Evolutionary conservation across 2,797 vertebrate species (phyloP).

Genomic region (Avahi laniger): DNA sequence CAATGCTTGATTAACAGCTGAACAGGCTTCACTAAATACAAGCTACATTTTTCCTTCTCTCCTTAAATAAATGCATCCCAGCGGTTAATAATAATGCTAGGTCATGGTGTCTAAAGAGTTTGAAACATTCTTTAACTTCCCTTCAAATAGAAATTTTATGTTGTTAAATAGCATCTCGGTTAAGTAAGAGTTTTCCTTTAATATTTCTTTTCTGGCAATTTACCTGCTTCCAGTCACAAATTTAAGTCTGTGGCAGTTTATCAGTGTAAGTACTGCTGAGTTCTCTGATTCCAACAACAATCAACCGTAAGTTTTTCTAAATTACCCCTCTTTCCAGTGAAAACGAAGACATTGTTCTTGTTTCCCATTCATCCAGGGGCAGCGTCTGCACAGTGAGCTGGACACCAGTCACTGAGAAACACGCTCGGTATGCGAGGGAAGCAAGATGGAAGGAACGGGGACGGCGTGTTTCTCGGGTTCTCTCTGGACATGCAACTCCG

Average conservation of each 20-base stretch:
- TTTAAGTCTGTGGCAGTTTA: neutral
- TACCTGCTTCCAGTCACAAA: neutral
- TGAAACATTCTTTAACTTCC: conserved; percentile 46
- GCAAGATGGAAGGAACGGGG: neutral
- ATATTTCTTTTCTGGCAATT: conserved; percentile 46
- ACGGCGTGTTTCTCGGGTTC: neutral
- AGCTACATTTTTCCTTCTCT: conserved; percentile 37
- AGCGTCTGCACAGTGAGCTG: neutral
- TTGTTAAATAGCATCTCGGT: conserved; percentile 62
- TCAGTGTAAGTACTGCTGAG: neutral
- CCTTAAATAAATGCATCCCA: conserved; percentile 57
- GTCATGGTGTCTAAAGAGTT: conserved; percentile 5
- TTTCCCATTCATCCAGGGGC: neutral
- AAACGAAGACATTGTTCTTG: neutral
- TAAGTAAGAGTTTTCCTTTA: conserved; percentile 55
- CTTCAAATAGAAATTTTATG: conserved; percentile 44
- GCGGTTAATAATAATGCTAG: conserved; percentile 52
- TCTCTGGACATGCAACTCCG: neutral
- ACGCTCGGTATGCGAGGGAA: neutral
- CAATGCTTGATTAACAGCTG: neutral
- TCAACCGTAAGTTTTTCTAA: neutral
- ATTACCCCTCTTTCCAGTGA: neutral
- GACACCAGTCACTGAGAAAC: neutral
- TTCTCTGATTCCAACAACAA: neutral
- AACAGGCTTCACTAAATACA: conserved; percentile 38